phyloP scores from a whole-genome alignment of 2,888 invertebrate species.

The Amitus sp. region DNA sequence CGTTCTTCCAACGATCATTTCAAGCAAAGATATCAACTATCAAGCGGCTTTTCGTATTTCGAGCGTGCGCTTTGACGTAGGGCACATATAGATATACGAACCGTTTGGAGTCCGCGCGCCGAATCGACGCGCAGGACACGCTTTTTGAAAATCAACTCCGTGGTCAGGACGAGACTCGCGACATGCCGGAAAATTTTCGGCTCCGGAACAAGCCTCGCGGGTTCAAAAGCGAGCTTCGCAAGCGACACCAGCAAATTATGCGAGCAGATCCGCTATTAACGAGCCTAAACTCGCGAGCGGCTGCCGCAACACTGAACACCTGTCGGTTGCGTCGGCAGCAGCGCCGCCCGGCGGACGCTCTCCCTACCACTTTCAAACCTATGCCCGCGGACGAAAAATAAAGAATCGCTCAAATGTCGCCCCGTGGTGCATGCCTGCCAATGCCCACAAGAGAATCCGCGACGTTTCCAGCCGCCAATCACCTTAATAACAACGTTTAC shows the following conservation, averaged over 20 bases:
- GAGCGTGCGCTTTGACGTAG: constrained; percentile 20
- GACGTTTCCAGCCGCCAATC: constrained; percentile 10
- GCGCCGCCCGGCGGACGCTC: constrained; percentile 53
- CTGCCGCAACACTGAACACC: constrained; percentile 65
- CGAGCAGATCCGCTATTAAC: constrained; percentile 43
- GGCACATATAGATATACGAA: constrained; percentile 11
- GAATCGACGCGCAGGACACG: constrained; percentile 37
- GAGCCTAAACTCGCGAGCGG: constrained; percentile 62
- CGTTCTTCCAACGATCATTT: neutral
- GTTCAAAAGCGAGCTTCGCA: neutral
- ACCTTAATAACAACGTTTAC: constrained; percentile 1
- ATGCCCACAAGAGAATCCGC: constrained; percentile 10
- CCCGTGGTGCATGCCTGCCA: neutral
- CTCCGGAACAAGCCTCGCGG: neutral
- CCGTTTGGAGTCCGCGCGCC: constrained; percentile 48
- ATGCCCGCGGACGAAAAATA: neutral
- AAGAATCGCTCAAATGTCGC: neutral
- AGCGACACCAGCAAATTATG: constrained; percentile 13
- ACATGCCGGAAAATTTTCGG: constrained; percentile 10
- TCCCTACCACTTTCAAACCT: constrained; percentile 23
- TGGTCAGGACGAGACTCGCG: constrained; percentile 14
- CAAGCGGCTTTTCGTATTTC: neutral
- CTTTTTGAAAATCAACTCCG: neutral
- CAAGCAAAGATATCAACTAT: neutral
- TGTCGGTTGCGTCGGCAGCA: constrained; percentile 58